phyloP scores from a whole-genome alignment of 2,888 invertebrate species.

The Leucoma salicis region DNA sequence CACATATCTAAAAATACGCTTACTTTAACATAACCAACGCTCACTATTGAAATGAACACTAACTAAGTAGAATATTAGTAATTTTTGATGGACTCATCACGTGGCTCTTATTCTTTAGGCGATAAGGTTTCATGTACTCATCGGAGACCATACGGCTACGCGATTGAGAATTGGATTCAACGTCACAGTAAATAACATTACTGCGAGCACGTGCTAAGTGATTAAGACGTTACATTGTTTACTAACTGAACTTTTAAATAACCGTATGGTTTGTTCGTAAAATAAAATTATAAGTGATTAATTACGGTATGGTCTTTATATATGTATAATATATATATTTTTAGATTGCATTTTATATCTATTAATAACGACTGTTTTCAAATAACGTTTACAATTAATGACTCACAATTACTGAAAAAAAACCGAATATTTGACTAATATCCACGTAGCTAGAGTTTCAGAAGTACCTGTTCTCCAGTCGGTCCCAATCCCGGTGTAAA shows the following conservation, averaged over 20 bases:
- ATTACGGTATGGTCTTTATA: too few species aligned
- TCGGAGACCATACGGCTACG: conserved; percentile 68
- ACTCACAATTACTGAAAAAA: too few species aligned
- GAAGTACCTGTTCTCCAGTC: too few species aligned
- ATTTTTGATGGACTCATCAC: conserved; percentile 22
- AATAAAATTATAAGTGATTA: too few species aligned
- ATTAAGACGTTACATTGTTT: conserved; percentile 49
- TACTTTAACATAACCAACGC: conserved; percentile 25
- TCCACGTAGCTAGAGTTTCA: too few species aligned
- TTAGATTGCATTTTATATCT: too few species aligned
- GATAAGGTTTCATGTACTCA: conserved; percentile 61
- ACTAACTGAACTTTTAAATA: conserved; percentile 19
- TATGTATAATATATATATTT: too few species aligned
- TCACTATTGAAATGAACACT: conserved; percentile 29
- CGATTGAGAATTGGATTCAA: conserved; percentile 63
- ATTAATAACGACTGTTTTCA: too few species aligned
- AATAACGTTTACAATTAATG: too few species aligned
- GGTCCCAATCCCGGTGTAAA: too few species aligned
- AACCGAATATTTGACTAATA: too few species aligned
- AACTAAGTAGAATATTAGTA: conserved; percentile 19
- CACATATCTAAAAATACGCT: conserved; percentile 38
- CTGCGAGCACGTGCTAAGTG: conserved; percentile 57
- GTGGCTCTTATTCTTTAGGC: conserved; percentile 46
- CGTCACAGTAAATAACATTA: conserved; percentile 70
- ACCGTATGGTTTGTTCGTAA: conserved; percentile 3